phyloP scores from a whole-genome alignment of 1,140 invertebrate genomes.

The Grapholita molesta region DNA sequence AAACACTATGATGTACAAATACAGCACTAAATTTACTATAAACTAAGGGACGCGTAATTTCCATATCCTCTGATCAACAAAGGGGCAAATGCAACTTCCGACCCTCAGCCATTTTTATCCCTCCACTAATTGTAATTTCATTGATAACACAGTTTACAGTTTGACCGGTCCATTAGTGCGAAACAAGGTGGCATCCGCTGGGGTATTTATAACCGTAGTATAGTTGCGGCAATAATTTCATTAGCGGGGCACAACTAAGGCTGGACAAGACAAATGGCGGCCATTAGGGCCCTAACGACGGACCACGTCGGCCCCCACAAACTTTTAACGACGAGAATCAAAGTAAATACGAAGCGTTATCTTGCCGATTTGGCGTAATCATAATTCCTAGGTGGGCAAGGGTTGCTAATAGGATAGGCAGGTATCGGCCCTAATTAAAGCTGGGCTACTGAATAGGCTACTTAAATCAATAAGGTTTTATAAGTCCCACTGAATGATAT shows the following conservation, averaged over 20 bases:
- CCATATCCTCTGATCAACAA: constrained; percentile 32
- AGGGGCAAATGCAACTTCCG: constrained; percentile 55
- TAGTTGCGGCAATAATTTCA: constrained; percentile 78
- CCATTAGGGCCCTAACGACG: constrained; percentile 74
- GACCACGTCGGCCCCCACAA: constrained; percentile 68
- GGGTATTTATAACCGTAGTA: constrained; percentile 77
- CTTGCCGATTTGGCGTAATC: constrained; percentile 71
- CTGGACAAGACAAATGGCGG: constrained; percentile 77
- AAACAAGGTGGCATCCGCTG: constrained; percentile 74
- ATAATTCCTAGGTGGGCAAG: constrained; percentile 54
- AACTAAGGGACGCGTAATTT: constrained; percentile 19
- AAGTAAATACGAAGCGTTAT: constrained; percentile 73
- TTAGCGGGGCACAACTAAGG: constrained; percentile 74
- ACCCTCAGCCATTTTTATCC: constrained; percentile 66
- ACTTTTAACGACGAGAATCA: constrained; percentile 77
- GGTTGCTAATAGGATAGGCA: constrained; percentile 50
- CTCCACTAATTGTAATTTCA: constrained; percentile 76
- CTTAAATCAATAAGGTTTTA: background rate
- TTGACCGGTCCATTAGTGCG: constrained; percentile 76
- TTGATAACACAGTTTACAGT: constrained; percentile 78
- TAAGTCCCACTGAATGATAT: background rate
- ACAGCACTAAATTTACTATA: constrained; percentile 5
- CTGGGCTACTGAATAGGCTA: background rate
- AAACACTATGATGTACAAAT: background rate
- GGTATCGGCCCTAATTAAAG: constrained; percentile 17